Conservation (phyloP, 2,113 vertebrate genomes). For the Cinclus cinclus region DNA sequence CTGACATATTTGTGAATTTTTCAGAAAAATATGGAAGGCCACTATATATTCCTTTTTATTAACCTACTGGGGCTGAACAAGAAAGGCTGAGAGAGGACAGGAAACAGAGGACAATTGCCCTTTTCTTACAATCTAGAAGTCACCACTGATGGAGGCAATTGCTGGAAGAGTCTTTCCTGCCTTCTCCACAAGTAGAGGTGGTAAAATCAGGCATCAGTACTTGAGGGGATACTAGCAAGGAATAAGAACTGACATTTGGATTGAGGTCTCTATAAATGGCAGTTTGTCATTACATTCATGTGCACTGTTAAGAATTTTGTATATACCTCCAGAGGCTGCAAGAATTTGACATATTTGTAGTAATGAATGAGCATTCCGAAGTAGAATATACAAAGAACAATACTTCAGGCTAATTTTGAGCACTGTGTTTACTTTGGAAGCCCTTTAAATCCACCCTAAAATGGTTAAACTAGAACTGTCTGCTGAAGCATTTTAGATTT, state of each 20-base stretch:
- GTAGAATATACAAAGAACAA: background rate
- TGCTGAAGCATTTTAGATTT: background rate
- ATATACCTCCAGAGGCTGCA: background rate
- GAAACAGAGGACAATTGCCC: background rate
- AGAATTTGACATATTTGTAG: constrained; percentile 4
- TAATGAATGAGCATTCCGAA: constrained; percentile 33
- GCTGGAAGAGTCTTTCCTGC: background rate
- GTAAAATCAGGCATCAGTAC: background rate
- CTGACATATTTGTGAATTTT: background rate
- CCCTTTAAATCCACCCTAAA: constrained; percentile 23
- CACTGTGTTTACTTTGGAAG: constrained; percentile 14
- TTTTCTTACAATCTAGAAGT: background rate
- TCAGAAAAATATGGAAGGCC: background rate
- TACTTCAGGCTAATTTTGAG: constrained; percentile 39
- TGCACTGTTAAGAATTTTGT: constrained; percentile 29
- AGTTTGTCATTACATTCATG: background rate
- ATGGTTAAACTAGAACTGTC: constrained; percentile 12
- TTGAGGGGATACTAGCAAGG: background rate
- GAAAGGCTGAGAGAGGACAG: background rate
- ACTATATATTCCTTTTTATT: background rate
- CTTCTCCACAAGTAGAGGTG: background rate
- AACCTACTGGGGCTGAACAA: background rate
- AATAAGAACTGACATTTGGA: constrained; percentile 19
- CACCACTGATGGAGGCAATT: background rate
- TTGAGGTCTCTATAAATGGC: background rate